Percentiles rank a stretch among this genome's conserved stretches.
These are phyloP conservation scores for Siniperca undulata DNA, from an alignment of 2,797 vertebrate genomes.

Conservation along the genomic window DNA sequence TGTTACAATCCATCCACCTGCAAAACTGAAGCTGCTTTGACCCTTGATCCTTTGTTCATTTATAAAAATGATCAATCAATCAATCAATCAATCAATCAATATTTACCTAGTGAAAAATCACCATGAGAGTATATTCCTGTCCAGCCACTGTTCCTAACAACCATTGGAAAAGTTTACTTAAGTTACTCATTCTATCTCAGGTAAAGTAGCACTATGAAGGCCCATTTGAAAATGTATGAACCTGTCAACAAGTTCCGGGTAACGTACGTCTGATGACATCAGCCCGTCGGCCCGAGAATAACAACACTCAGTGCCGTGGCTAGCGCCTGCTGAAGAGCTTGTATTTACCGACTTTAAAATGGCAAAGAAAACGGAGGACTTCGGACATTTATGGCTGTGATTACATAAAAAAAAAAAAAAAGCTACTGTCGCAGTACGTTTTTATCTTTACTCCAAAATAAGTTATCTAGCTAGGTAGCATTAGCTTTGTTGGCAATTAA, in stretches of 20 bases:
- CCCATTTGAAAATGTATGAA: not conserved
- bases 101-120: no score
- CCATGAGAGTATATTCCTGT: no score
- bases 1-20: not conserved
- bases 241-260: slow-evolving; percentile 72
- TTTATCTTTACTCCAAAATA: not conserved
- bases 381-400: slow-evolving; percentile 46
- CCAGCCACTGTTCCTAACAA: not conserved
- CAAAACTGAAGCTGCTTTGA: not conserved
- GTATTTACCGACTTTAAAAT: slow-evolving; percentile 45
- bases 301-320: slow-evolving; percentile 51
- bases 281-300: slow-evolving; percentile 67
- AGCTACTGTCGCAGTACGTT: slow-evolving; percentile 54
- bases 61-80: not conserved
- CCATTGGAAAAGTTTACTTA: not conserved
- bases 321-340: slow-evolving; percentile 10
- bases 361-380: slow-evolving; percentile 60
- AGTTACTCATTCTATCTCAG: not conserved
- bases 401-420: not conserved
- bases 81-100: no score
- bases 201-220: not conserved
- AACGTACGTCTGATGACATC: slow-evolving; percentile 58
- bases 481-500: slow-evolving; percentile 28
- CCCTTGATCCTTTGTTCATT: not conserved
- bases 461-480: not conserved